phyloP scores from a whole-genome alignment of 2,888 invertebrate genomes.

The Drosophila testacea region DNA sequence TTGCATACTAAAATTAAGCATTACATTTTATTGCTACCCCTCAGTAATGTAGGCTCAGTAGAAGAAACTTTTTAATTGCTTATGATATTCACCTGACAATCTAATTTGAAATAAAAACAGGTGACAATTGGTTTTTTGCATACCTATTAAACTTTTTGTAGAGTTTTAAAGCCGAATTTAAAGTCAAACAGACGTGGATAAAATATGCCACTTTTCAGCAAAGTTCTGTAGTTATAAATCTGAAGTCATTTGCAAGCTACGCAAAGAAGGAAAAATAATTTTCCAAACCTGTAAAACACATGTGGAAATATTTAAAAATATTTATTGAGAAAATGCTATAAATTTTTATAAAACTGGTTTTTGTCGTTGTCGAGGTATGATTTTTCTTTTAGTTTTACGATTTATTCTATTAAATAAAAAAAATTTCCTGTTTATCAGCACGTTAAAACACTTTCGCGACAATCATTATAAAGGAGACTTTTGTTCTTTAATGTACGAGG shows the following conservation, averaged over 20 bases:
- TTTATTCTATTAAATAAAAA: no score
- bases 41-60: not conserved
- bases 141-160: not conserved
- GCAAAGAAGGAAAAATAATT: no score
- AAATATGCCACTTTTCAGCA: no score
- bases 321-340: no score
- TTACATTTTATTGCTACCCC: constrained; percentile 53
- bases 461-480: constrained; percentile 19
- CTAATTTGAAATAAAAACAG: not conserved
- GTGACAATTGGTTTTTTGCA: not conserved
- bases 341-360: no score
- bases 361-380: no score
- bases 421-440: not conserved
- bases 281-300: no score
- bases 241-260: no score
- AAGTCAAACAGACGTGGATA: not conserved
- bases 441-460: not conserved
- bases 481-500: not conserved
- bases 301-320: no score
- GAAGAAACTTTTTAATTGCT: constrained; percentile 59
- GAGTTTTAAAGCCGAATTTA: not conserved
- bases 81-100: constrained; percentile 40
- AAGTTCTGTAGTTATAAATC: no score
- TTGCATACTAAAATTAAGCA: constrained; percentile 58
- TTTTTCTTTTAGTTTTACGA: no score